A percentile compares a stretch with the other conserved stretches of the same genome.
Conservation (phyloP, 2,113 vertebrate genomes). For the Bubalus kerabau region DNA sequence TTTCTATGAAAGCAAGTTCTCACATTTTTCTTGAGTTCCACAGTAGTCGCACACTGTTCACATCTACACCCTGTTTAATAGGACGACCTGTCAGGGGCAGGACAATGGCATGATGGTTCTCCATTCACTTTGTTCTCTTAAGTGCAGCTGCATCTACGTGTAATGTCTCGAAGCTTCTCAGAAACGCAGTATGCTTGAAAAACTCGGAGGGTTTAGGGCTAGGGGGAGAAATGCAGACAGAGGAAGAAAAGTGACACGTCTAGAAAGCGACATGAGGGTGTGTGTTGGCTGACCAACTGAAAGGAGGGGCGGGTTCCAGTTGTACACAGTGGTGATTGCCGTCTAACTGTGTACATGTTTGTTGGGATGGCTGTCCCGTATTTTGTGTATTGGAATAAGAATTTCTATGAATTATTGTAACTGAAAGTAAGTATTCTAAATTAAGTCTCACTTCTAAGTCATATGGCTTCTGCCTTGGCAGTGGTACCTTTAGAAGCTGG, state of each 20-base stretch:
- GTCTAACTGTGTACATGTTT: slow-evolving; percentile 78
- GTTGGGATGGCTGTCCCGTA: slow-evolving; percentile 73
- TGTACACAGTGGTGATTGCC: slow-evolving; percentile 74
- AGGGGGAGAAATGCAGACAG: neutral
- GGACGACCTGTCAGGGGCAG: slow-evolving; percentile 53
- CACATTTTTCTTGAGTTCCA: slow-evolving; percentile 57
- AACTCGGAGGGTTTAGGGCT: neutral
- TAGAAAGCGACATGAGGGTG: slow-evolving; percentile 47
- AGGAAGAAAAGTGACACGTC: slow-evolving; percentile 32
- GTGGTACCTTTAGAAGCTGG: neutral
- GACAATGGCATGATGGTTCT: slow-evolving; percentile 60
- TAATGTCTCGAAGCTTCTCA: slow-evolving; percentile 66
- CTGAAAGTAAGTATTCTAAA: slow-evolving; percentile 73
- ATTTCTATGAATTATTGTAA: slow-evolving; percentile 91
- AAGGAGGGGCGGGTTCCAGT: slow-evolving; percentile 46
- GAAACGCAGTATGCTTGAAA: slow-evolving; percentile 63
- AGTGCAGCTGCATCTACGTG: slow-evolving; percentile 62
- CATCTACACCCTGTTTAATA: slow-evolving; percentile 52
- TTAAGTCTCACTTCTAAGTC: slow-evolving; percentile 42
- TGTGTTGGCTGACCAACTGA: slow-evolving; percentile 51
- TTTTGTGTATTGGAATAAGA: slow-evolving; percentile 84
- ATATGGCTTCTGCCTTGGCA: slow-evolving; percentile 38
- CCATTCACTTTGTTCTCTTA: slow-evolving; percentile 68
- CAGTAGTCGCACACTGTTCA: slow-evolving; percentile 38
- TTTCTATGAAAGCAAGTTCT: slow-evolving; percentile 58